Evolutionary conservation across 2,888 invertebrate species (phyloP), one percentile per base, ranked within the genome.

Genomic region (Erpobdella octoculata): DNA sequence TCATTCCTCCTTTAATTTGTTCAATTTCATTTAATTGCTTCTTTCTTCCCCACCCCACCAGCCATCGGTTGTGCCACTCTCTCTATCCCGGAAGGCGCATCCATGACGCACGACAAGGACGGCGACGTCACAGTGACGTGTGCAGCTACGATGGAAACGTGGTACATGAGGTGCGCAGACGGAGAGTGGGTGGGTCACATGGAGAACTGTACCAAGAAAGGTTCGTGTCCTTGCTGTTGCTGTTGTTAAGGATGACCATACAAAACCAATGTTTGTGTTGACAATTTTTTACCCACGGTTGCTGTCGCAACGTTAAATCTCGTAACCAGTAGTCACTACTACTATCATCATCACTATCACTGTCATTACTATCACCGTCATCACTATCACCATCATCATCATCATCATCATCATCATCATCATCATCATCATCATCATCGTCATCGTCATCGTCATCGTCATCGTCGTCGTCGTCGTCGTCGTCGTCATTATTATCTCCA

Each of bases 91-190:
- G 70, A 70, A 18, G 70, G 70, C 28, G 59, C 70, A 15, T 46
- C 70, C 18, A 36, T 70, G 70, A 33, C 70, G 28, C 33, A 62
- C 31, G 33, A 9, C 31, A 62, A 62, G 33, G 62, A 62, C 62
- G 62, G 48, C 37, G 70, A 70, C 38, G 70, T 37, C 48, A 70
- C 70, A 33, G 31, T 70, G 46, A 59, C 70, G 59, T 70, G 70
- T 48, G 31, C 36, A n/a, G 70, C 37, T 36, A 58, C 59, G 25
- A 53, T 58, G 58, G 70, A 70, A 59, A 70, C 36, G 58, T 70
- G 70, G 70, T 59, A 59, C 58, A 25, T 70, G 33, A 31, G 61
- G 25, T 70, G 70, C 48, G 59, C 58, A 36, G 59, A 59, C 37
- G 70, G 70, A 6, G 70, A 70, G 15, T 70, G 70, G 70, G 31